These are phyloP conservation scores for Willowsia nigromaculata DNA, from an alignment of 2,888 invertebrate species.

Conservation along the genomic window DNA sequence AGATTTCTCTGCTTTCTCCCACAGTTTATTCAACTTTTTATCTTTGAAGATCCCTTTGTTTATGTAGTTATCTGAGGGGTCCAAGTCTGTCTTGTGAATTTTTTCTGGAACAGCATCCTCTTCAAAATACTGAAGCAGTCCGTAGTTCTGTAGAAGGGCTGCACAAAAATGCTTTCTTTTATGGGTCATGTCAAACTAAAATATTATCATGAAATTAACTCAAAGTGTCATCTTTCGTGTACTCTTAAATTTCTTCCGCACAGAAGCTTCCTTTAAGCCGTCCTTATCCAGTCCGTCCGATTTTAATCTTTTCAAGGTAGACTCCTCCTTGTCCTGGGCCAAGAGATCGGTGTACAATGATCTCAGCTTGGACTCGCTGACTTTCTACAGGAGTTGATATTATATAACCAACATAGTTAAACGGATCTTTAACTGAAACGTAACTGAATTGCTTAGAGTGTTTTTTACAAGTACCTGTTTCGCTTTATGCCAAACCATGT, in stretches of 20 bases:
- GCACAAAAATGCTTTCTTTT: not conserved
- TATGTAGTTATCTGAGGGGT: conserved; percentile 83
- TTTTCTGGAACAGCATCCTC: conserved; percentile 84
- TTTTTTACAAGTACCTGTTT: conserved; percentile 83
- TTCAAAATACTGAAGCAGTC: conserved; percentile 89
- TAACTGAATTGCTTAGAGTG: too few species aligned
- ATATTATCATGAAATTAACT: not conserved
- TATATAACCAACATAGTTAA: not conserved
- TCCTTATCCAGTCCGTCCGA: conserved; percentile 92
- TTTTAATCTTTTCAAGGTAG: conserved; percentile 89
- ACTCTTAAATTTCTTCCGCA: conserved; percentile 89
- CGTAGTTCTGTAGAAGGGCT: conserved; percentile 90
- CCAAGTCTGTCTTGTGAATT: conserved; percentile 82
- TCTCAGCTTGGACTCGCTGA: conserved; percentile 91
- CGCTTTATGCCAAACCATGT: conserved; percentile 94
- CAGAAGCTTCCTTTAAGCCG: conserved; percentile 89
- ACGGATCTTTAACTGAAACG: not conserved
- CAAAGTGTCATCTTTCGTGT: conserved; percentile 45
- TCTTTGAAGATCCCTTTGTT: conserved; percentile 91
- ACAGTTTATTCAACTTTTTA: conserved; percentile 92
- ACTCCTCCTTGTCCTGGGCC: conserved; percentile 95
- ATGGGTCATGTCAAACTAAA: not conserved
- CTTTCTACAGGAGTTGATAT: conserved; percentile 83
- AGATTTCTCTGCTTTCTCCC: conserved; percentile 93
- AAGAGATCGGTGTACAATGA: conserved; percentile 93